Evolutionary conservation across 2,113 vertebrate genomes (phyloP), one percentile per base, ranked within the genome.

Genomic region (Arvicanthis niloticus): DNA sequence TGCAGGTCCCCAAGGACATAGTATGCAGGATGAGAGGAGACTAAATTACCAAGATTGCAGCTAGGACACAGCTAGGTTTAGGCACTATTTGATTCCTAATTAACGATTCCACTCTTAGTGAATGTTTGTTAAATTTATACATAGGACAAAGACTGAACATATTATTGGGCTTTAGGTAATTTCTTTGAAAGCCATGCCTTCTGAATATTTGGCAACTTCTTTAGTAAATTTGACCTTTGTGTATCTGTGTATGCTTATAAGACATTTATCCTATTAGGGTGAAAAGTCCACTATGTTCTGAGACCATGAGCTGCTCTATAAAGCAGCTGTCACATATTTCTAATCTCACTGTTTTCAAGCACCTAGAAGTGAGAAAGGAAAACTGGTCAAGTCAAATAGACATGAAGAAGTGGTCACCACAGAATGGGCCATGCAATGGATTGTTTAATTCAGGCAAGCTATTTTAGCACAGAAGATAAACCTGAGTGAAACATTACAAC

Each of bases 391-490:
- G 7, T 77, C 42, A 60, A 78, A 88, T 4, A 77, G 56, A 94
- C 22, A 56, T 85, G 72, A 68, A 95, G 67, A 92, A 76, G 45
- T 3, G 2, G n/a, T 75, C 10, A 87, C 12, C 10, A 91, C 91
- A 16, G 88, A 65, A 76, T 22, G 10, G 22, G 11, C 65, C 80
- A 67, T 70, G 80, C 81, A 48, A 88, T 67, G 1, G 56, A 53
- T 3, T 76, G 53, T 45, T 1, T 15, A 89, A 60, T 92, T 95
- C 76, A 91, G 26, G 67, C 85, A 92, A 86, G 65, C 42, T 75
- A 80, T 82, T 92, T 81, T n/a, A 60, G 45, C 40, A 86, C n/a
- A 91, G 70, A 91, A n/a, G 17, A 81, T 87, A 82, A 84, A 96
- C 40, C 24, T 65, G 34, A 91, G 53, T 62, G 31, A 29, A 88